Conservation (phyloP, 2,797 vertebrate genomes). For the Pangasius djambal region DNA sequence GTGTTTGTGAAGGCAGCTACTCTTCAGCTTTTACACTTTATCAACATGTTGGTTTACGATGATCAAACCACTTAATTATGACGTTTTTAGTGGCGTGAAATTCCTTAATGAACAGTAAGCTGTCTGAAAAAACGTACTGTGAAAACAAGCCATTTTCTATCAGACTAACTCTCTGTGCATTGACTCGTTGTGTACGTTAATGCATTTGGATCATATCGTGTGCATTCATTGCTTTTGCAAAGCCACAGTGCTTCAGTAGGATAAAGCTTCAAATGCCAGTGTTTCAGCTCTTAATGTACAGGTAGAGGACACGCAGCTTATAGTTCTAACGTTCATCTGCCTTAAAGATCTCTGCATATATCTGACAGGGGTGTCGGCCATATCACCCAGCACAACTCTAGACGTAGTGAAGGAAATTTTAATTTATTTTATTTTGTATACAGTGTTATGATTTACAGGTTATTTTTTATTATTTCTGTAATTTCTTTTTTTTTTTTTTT, state of each 20-base stretch:
- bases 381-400: conserved; percentile 70
- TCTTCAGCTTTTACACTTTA: conserved; percentile 26
- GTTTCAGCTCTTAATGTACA: conserved; percentile 63
- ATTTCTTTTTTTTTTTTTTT: conserved; percentile 59
- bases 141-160: conserved; percentile 56
- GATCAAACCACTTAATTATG: not conserved
- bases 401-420: conserved; percentile 65
- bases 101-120: conserved; percentile 9
- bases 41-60: conserved; percentile 1
- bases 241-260: conserved; percentile 56
- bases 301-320: conserved; percentile 44
- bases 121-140: conserved; percentile 23
- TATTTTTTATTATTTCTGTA: conserved; percentile 72
- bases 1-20: conserved; percentile 49
- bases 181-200: conserved; percentile 76
- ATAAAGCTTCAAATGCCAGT: conserved; percentile 62
- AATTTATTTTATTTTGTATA: conserved; percentile 80
- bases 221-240: conserved; percentile 72
- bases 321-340: conserved; percentile 61
- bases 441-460: conserved; percentile 71
- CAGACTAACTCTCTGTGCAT: conserved; percentile 71
- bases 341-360: conserved; percentile 61
- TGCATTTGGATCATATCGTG: conserved; percentile 74
- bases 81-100: conserved; percentile 15
- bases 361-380: conserved; percentile 68